Base-by-base conservation (phyloP, 2,888 invertebrate genomes). In the Meghimatium bilineatum region DNA sequence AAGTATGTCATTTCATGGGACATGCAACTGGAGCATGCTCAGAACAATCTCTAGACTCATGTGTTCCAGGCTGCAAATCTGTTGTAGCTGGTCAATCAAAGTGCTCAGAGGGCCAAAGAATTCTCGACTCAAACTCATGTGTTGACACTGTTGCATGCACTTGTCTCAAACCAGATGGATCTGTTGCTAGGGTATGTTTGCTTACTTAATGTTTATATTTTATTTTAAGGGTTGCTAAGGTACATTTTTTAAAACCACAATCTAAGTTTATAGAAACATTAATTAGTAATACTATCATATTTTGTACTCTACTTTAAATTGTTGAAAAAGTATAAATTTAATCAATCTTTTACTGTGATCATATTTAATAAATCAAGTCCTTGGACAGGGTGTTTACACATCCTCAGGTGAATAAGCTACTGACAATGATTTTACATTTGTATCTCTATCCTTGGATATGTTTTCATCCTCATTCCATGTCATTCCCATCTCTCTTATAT, bases 121-220 rank as follows among this genome's bases (percentile, higher is more conserved):
- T 69, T 12, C 56, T 77, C 17, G 77, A 97, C 91, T 95, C 95
- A 87, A 92, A 94, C 44, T 96, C 95, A 0, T 97, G 97, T 90
- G 96, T 97, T 1, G 94, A 95, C 0, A 91, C 95, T 20, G 95
- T 95, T 60, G 96, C 97, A 90, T 97, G 97, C 90, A 95, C 96
- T 20, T 97, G 97, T 91, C 94, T 95, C 83, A 95, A 96, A 63
- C 94, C 95, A 26, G 93, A 95, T n/a, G 96, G 96, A 34, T 94
- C 95, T 76, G 94, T 95, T 17, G 94, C 97, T 3, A 95, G 96
- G 95, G 96, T 96, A 91, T 38, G 23, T 23, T 6, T 69, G 12
- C 29, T 38, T 69, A 69, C 5, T 34, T 67, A 67, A 2, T 34
- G 20, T 67, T 1, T 34, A 34, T 10, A 20, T 20, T 34, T 34